A percentile compares a stretch with the other conserved stretches of the same genome.
These are phyloP conservation scores for Pygocentrus nattereri DNA, from an alignment of 2,797 vertebrate genomes.

Conservation along the genomic window DNA sequence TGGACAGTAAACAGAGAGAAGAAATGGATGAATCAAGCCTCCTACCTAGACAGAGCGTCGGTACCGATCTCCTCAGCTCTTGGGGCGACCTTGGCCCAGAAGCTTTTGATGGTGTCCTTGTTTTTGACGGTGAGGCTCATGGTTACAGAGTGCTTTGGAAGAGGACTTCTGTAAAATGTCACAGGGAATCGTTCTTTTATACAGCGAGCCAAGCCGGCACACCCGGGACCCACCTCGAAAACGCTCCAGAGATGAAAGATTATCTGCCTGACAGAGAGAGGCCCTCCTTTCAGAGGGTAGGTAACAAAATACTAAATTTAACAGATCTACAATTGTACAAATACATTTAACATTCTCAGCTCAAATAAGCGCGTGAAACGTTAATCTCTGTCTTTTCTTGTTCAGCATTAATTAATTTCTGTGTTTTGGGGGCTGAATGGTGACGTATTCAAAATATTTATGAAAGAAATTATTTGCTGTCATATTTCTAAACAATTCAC, in stretches of 20 bases:
- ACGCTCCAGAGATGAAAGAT: conserved; percentile 29
- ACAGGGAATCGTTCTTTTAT: conserved; percentile 52
- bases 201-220: conserved; percentile 5
- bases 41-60: conserved; percentile 80
- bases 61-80: conserved; percentile 59
- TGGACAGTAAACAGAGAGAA: neutral
- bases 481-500: no score
- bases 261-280: neutral
- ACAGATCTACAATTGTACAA: no score
- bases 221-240: conserved; percentile 38
- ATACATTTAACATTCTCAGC: no score
- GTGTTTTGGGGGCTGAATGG: no score
- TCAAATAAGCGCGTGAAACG: no score
- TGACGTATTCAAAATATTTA: no score
- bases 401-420: no score
- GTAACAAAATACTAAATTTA: no score
- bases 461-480: no score
- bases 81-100: conserved; percentile 66
- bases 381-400: no score
- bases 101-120: conserved; percentile 72
- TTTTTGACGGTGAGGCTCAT: conserved; percentile 78
- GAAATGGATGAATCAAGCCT: neutral
- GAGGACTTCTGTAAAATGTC: conserved; percentile 34
- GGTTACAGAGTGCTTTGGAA: conserved; percentile 48
- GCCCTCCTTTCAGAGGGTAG: neutral